A percentile compares a stretch with the other conserved stretches of the same genome.
Conservation (phyloP, 2,888 invertebrate genomes). For the Belgica antarctica region DNA sequence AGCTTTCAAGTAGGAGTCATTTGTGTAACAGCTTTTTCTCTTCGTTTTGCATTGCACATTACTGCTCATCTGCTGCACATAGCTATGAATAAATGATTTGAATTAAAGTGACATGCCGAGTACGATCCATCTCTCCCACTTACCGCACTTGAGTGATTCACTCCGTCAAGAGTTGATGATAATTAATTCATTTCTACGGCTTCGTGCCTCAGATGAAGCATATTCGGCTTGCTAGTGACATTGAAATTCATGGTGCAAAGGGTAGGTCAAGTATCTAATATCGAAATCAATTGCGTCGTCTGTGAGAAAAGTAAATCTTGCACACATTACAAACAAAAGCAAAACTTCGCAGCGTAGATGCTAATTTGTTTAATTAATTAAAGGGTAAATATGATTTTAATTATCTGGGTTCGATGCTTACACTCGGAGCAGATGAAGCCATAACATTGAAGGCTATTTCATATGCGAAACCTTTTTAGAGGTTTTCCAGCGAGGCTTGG, state of each 20-base stretch:
- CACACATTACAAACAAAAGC: neutral
- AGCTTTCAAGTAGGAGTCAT: too few species aligned
- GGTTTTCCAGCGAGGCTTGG: too few species aligned
- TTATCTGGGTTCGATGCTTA: too few species aligned
- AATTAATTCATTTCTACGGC: constrained; percentile 4
- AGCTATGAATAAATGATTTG: too few species aligned
- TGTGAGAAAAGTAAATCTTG: constrained; percentile 16
- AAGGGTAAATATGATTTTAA: constrained; percentile 39
- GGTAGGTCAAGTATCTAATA: constrained; percentile 19
- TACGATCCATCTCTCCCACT: too few species aligned
- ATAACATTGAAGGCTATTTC: too few species aligned
- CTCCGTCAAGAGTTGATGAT: neutral
- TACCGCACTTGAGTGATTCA: neutral
- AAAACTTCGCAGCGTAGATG: neutral
- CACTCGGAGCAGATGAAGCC: too few species aligned
- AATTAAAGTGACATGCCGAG: too few species aligned
- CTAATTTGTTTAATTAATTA: constrained; percentile 40
- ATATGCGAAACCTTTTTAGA: too few species aligned
- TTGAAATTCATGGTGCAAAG: neutral
- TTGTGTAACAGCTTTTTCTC: too few species aligned
- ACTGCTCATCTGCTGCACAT: neutral
- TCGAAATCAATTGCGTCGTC: neutral
- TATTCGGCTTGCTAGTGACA: neutral
- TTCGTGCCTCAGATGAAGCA: neutral
- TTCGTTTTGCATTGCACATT: too few species aligned